Percentiles rank a stretch among this genome's conserved stretches.
Evolutionary conservation across 37 sponge, comb jelly and placozoan genomes (phyloP).

Genomic region (Aplysina aerophoba): DNA sequence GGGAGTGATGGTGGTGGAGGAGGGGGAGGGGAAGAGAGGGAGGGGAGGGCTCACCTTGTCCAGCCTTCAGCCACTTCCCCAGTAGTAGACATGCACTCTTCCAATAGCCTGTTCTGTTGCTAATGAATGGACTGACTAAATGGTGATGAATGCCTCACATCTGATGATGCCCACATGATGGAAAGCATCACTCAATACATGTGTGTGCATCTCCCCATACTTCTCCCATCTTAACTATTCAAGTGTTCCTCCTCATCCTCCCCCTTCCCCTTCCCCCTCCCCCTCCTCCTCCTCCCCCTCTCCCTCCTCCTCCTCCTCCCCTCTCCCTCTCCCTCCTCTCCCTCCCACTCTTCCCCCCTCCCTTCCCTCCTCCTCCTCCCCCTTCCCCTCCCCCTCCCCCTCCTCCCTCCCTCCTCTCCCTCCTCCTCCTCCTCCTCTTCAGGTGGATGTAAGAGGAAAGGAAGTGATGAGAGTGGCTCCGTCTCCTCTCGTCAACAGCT

Average conservation of each 20-base stretch:
- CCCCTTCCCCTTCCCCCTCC: background rate
- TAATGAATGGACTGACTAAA: too few species aligned
- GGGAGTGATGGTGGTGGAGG: too few species aligned
- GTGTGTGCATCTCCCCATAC: background rate
- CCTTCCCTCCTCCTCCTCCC: background rate
- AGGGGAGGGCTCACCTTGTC: too few species aligned
- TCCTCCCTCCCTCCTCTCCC: background rate
- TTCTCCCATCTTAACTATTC: background rate
- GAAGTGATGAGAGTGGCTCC: slow-evolving; percentile 80
- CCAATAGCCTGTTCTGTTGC: too few species aligned
- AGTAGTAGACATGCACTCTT: too few species aligned
- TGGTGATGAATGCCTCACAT: too few species aligned
- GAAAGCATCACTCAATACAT: too few species aligned
- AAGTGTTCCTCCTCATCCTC: background rate
- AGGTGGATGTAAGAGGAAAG: slow-evolving; percentile 61
- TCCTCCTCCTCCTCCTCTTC: background rate
- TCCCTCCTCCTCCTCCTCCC: background rate
- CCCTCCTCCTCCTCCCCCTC: background rate
- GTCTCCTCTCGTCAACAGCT: slow-evolving; percentile 89
- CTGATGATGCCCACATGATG: too few species aligned
- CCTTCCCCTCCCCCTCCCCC: background rate
- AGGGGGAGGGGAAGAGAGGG: too few species aligned
- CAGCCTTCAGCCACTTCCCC: too few species aligned
- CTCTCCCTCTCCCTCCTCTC: background rate
- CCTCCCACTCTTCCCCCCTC: background rate